These are phyloP conservation scores for Malacoctenus gilli DNA, from an alignment of 2,797 vertebrate species.

Conservation along the genomic window DNA sequence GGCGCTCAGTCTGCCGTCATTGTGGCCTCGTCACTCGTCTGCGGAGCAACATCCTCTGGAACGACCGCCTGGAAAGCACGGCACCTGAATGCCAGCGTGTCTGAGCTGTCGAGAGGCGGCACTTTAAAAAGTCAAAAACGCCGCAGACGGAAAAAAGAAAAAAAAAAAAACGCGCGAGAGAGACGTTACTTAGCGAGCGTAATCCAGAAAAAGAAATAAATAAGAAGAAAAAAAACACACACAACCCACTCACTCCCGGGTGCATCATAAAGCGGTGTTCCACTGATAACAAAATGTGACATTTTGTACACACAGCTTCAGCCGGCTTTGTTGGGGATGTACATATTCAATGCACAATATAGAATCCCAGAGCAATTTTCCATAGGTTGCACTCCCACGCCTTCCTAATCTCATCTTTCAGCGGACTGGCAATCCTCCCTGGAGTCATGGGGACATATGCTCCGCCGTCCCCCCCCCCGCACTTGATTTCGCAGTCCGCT, in stretches of 20 bases:
- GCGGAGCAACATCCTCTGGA: not conserved
- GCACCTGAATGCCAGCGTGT: not conserved
- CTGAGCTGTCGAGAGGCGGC: not conserved
- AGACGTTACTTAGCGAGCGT: not conserved
- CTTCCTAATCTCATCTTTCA: slow-evolving; percentile 8
- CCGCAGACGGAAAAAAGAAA: no score
- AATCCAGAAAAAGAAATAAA: no score
- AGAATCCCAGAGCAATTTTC: not conserved
- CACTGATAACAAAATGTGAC: not conserved
- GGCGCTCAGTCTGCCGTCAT: not conserved
- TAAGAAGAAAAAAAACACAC: not conserved
- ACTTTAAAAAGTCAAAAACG: not conserved
- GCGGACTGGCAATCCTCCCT: slow-evolving; percentile 2
- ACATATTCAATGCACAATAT: not conserved
- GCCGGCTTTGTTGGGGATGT: slow-evolving; percentile 2
- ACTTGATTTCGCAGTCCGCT: not conserved
- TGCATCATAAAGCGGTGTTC: not conserved
- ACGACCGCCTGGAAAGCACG: not conserved
- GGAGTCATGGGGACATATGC: not conserved
- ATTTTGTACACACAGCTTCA: not conserved
- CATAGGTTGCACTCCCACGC: not conserved
- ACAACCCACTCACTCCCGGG: no score
- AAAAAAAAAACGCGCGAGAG: no score
- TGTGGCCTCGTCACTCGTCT: not conserved
- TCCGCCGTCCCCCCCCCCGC: not conserved